These are phyloP conservation scores for Octomys mimax DNA, from an alignment of 2,797 vertebrate genomes.

Conservation along the genomic window DNA sequence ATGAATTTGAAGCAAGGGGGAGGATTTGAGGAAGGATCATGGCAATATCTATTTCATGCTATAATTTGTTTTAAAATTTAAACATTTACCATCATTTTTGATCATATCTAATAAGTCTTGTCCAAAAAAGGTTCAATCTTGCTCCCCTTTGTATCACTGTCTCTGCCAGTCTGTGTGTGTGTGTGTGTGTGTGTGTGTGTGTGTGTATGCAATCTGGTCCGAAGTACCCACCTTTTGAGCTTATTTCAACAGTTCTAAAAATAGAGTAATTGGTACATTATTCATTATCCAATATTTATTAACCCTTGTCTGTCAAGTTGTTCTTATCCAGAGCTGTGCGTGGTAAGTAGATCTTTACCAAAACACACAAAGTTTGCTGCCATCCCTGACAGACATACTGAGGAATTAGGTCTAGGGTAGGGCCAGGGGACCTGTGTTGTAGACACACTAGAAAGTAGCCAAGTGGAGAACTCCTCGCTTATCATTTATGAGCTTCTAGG, in stretches of 20 bases:
- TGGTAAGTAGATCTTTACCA: neutral
- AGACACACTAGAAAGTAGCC: neutral
- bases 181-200: neutral
- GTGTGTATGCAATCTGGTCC: neutral
- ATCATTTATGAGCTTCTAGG: neutral
- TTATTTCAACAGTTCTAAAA: conserved; percentile 42
- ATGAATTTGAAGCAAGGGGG: neutral
- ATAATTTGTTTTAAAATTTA: neutral
- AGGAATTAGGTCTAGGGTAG: neutral
- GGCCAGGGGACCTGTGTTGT: neutral
- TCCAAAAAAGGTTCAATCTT: neutral
- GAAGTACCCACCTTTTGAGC: conserved; percentile 17
- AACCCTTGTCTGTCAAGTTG: neutral
- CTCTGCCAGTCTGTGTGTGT: neutral
- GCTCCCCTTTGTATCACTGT: neutral
- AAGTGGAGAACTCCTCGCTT: neutral
- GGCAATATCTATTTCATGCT: neutral
- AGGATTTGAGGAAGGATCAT: neutral
- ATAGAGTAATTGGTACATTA: neutral
- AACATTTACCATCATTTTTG: neutral
- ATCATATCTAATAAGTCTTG: neutral
- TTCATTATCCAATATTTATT: neutral
- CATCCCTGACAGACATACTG: neutral
- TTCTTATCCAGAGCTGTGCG: neutral
- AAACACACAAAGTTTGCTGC: neutral